Evolutionary conservation across 2,797 vertebrate species (phyloP).

Genomic region (Squalus acanthias): DNA sequence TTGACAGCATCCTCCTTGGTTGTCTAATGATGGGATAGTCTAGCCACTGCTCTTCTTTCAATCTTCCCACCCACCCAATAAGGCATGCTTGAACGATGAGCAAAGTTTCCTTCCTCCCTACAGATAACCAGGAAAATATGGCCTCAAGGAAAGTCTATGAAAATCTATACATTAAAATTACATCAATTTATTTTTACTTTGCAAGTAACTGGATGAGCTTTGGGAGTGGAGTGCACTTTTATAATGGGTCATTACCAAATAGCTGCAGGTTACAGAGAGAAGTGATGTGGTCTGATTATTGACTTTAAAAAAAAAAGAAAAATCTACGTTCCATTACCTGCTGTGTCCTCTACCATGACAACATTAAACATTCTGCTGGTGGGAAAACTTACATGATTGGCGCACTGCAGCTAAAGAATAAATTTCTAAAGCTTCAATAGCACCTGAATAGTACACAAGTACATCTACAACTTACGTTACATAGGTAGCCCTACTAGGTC

Average conservation of each 20-base stretch:
- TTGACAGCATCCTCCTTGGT: background rate
- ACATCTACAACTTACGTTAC: background rate
- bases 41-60: background rate
- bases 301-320: background rate
- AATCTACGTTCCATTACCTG: background rate
- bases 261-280: background rate
- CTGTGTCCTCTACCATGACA: background rate
- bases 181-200: background rate
- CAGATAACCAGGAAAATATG: background rate
- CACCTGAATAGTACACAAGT: background rate
- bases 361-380: background rate
- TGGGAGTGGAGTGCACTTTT: background rate
- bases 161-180: background rate
- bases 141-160: background rate
- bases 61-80: background rate
- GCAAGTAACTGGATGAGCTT: background rate
- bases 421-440: background rate
- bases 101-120: background rate
- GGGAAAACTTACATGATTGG: too few relatives aligned
- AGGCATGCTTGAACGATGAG: background rate
- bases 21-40: background rate
- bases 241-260: background rate
- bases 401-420: background rate
- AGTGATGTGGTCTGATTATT: background rate
- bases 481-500: background rate